These are phyloP conservation scores for Boulengerochromis microlepis DNA, from an alignment of 2,113 vertebrate species.

Conservation along the genomic window DNA sequence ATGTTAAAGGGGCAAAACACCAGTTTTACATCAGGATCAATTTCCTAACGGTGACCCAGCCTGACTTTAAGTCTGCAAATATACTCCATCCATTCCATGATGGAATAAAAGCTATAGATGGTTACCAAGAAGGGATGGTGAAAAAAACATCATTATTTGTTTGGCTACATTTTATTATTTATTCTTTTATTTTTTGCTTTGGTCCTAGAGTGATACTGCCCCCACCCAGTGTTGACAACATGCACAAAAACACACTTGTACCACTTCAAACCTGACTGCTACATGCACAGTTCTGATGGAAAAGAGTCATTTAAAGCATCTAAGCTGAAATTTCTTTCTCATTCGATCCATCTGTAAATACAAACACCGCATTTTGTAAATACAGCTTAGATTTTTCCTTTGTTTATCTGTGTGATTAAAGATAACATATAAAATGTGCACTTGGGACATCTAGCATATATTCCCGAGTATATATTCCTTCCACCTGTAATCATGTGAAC, in stretches of 20 bases:
- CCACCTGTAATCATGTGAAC: slow-evolving; percentile 21
- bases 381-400: not conserved
- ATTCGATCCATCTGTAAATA: not conserved
- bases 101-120: not conserved
- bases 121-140: not conserved
- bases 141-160: not conserved
- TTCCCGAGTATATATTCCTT: slow-evolving; percentile 1
- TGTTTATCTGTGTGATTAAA: not conserved
- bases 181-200: not conserved
- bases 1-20: not conserved
- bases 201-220: not conserved
- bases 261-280: not conserved
- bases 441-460: not conserved
- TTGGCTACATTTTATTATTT: not conserved
- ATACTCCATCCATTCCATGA: not conserved
- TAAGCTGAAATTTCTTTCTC: not conserved
- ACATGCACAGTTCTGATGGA: not conserved
- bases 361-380: not conserved
- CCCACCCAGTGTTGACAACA: not conserved
- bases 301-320: not conserved
- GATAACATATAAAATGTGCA: not conserved
- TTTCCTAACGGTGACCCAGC: not conserved
- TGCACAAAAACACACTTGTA: not conserved
- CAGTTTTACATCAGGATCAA: not conserved
- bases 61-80: not conserved